These are phyloP conservation scores for Ennomos erosarius DNA, from an alignment of 2,888 invertebrate species.

Conservation along the genomic window DNA sequence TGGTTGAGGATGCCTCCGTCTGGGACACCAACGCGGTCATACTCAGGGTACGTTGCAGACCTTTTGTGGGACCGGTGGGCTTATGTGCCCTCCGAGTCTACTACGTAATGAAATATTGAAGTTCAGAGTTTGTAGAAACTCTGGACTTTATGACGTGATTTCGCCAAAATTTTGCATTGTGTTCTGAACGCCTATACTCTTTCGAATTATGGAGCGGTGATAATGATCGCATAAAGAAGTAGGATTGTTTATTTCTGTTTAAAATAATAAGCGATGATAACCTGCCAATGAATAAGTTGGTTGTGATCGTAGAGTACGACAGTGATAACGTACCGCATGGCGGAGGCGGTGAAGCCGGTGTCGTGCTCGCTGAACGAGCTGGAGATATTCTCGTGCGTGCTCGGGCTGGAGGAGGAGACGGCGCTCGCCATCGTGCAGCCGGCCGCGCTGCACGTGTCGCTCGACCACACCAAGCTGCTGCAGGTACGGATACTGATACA, in stretches of 20 bases:
- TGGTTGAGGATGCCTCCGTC: conserved; percentile 95
- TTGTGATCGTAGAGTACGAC: conserved; percentile 89
- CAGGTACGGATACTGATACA: too few relatives aligned
- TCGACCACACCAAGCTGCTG: conserved; percentile 81
- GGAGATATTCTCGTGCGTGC: conserved; percentile 96
- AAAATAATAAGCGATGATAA: not conserved
- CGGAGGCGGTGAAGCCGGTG: conserved; percentile 89
- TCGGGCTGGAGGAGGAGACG: conserved; percentile 96
- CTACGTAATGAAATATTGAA: too few relatives aligned
- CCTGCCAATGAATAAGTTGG: too few relatives aligned
- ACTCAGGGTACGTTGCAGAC: conserved; percentile 84
- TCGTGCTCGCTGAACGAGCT: conserved; percentile 95
- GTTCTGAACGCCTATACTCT: too few relatives aligned
- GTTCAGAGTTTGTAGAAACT: too few relatives aligned
- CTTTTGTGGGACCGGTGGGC: too few relatives aligned
- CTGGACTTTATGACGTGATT: too few relatives aligned
- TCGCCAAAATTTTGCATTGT: too few relatives aligned
- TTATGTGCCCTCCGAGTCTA: too few relatives aligned
- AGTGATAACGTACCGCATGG: conserved; percentile 91
- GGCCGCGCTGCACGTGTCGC: conserved; percentile 91
- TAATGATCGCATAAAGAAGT: too few relatives aligned
- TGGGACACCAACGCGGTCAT: conserved; percentile 98
- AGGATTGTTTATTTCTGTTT: too few relatives aligned
- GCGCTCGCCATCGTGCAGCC: conserved; percentile 98
- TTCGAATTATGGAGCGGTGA: too few relatives aligned